A percentile compares a stretch with the other conserved stretches of the same genome.
Conservation (phyloP, 2,888 invertebrate genomes). For the Griposia aprilina region DNA sequence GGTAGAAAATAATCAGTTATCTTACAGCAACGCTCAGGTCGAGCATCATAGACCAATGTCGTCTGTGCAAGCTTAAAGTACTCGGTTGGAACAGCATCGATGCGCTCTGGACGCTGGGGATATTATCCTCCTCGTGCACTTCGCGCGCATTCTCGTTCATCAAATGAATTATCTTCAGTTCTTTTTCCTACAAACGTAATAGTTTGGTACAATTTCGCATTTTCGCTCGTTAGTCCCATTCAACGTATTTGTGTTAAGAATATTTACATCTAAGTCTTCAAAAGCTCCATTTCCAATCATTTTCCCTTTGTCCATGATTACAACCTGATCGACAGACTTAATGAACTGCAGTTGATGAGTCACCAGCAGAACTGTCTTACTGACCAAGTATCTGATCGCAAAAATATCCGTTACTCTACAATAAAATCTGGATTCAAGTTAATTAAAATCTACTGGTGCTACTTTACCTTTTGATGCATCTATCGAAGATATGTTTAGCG, state of each 20-base stretch:
- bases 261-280: slow-evolving; percentile 81
- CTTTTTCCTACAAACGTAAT: slow-evolving; percentile 73
- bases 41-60: slow-evolving; percentile 78
- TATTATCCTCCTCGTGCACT: slow-evolving; percentile 78
- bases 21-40: slow-evolving; percentile 79
- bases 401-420: background rate
- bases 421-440: background rate
- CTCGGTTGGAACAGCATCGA: slow-evolving; percentile 73
- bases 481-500: slow-evolving; percentile 92
- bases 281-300: slow-evolving; percentile 82
- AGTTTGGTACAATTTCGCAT: background rate
- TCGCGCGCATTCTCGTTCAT: slow-evolving; percentile 83
- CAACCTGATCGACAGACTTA: slow-evolving; percentile 91
- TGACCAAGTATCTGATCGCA: slow-evolving; percentile 86
- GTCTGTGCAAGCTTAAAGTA: slow-evolving; percentile 77
- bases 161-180: slow-evolving; percentile 81
- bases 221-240: background rate
- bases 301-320: slow-evolving; percentile 85
- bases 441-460: background rate
- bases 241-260: background rate
- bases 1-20: background rate
- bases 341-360: slow-evolving; percentile 96
- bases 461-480: slow-evolving; percentile 90
- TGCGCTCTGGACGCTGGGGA: slow-evolving; percentile 66
- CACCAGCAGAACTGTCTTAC: slow-evolving; percentile 94